phyloP scores from a whole-genome alignment of 2,797 vertebrate species.

The Syngnathus rostellatus region DNA sequence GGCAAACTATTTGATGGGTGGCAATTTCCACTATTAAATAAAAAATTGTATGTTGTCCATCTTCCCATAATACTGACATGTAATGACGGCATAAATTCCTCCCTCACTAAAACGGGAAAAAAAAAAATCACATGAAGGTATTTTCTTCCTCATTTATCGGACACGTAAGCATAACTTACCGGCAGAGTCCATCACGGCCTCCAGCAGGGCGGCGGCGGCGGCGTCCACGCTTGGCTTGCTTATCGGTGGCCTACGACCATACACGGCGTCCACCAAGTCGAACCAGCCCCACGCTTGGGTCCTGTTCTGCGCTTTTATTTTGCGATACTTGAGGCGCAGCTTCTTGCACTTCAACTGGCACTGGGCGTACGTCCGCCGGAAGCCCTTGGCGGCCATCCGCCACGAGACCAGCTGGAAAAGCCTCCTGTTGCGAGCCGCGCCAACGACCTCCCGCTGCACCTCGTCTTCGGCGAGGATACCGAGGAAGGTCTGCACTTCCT shows the following conservation, averaged over 20 bases:
- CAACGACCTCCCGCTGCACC: constrained; percentile 1
- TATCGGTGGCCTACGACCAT: background rate
- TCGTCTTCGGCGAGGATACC: constrained; percentile 1
- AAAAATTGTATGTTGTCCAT: too few relatives aligned
- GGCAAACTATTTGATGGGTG: too few relatives aligned
- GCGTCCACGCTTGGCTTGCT: background rate
- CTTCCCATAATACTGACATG: too few relatives aligned
- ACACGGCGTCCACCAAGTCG: background rate
- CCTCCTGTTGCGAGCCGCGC: constrained; percentile 1
- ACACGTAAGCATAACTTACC: background rate
- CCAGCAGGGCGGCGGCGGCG: background rate
- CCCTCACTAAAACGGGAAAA: too few relatives aligned
- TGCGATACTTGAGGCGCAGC: background rate
- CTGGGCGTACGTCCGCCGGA: background rate
- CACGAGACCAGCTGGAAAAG: constrained; percentile 6
- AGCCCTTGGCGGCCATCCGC: constrained; percentile 2
- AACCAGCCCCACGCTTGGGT: background rate
- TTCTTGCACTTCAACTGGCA: constrained; percentile 5
- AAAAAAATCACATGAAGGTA: too few relatives aligned
- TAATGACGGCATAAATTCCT: too few relatives aligned
- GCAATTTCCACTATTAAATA: too few relatives aligned
- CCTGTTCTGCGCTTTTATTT: background rate
- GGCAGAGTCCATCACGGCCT: constrained; percentile 1
- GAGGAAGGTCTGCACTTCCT: constrained; percentile 3
- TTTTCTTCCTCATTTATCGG: too few relatives aligned